Evolutionary conservation across 1,140 invertebrate species (phyloP), one percentile per base, ranked within the genome.

Genomic region (Xylocopa sonorina): DNA sequence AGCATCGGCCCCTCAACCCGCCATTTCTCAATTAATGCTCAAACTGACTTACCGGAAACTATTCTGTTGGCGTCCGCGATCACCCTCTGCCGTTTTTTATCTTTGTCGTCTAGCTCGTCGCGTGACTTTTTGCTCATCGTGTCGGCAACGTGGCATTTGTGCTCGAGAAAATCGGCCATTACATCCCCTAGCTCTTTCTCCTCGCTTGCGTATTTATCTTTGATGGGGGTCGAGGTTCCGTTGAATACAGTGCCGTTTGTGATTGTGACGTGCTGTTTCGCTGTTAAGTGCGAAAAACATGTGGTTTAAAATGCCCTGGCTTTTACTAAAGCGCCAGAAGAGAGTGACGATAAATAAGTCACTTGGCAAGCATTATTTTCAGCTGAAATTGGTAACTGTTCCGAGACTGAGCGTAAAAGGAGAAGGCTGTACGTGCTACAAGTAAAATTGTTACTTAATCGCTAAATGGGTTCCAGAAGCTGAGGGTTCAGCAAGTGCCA

Each of bases 141-240:
- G 69, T 93, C 92, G 27, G 88, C 41, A 18, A 80, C 80, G 55
- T 90, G 89, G 89, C 88, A 92, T 82, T 93, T 93, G 75, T 93
- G 89, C 55, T 91, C 89, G 67, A 93, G 81, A 87, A 92, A 93
- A 87, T 93, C 91, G 63, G 89, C 87, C 92, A 93, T 93, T 87
- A 91, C 89, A 74, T 93, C 91, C 73, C 88, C 87, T 78, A 93
- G 88, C 79, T 93, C 92, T 92, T 93, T 93, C 82, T 93, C 92
- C 32, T 93, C 91, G 75, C 91, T 91, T 77, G 89, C 92, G 82
- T 93, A 93, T 90, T 93, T 93, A 83, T 92, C 89, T 92, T 93
- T 93, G 88, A 93, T 90, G 71, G 92, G 92, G 88, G 91, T 92
- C 88, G 92, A 93, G 88, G 92, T 92, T 87, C 91, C 92, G 87